Base-by-base conservation (phyloP, 2,797 vertebrate species). In the Leptatherina wallacei region DNA sequence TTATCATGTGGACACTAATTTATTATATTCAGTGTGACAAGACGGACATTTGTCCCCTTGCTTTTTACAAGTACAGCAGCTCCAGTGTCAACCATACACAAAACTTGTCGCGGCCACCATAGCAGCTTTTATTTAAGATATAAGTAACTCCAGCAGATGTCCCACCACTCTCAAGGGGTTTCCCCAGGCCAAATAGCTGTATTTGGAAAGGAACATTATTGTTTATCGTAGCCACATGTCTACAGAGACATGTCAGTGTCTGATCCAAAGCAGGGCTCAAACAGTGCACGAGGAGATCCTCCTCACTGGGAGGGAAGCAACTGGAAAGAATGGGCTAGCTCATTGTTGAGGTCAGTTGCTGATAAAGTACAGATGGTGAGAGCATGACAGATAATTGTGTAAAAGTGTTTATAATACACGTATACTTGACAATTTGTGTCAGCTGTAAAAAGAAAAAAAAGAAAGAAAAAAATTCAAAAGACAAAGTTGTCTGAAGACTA, bases 151-250 rank as follows among this genome's bases (percentile, higher is more conserved):
- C 35, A 29, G 20, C 32, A 40, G 33, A 38, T 47, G 51, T 55
- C 42, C 32, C 49, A n/a, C 70, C 44, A 22, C 40, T 61, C 18
- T 20, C 35, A 49, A 7, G 54, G 35, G 56, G 59, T 52, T 74
- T 58, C 58, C 59, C 64, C 49, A 1, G 27, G 32, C 33, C 29
- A 32, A 47, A 12, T 69, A 33, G n/a, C 89, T 90, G 83, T 85
- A 88, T 91, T 92, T 90, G 88, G 85, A 77, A 57, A 92, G 80
- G 84, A 89, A 80, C 71, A 44, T 57, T 73, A 58, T 69, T 88
- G 85, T 90, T 91, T 91, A 91, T 88, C 22, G 35, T 52, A 51
- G 54, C 47, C 22, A 38, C 61, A 65, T 2, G 14, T 75, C 69
- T 56, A 64, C 36, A 77, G 2, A 52, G 70, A 60, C 33, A 65